Evolutionary conservation across 2,797 vertebrate species (phyloP).

Genomic region (Microctenopoma steveboyesi): DNA sequence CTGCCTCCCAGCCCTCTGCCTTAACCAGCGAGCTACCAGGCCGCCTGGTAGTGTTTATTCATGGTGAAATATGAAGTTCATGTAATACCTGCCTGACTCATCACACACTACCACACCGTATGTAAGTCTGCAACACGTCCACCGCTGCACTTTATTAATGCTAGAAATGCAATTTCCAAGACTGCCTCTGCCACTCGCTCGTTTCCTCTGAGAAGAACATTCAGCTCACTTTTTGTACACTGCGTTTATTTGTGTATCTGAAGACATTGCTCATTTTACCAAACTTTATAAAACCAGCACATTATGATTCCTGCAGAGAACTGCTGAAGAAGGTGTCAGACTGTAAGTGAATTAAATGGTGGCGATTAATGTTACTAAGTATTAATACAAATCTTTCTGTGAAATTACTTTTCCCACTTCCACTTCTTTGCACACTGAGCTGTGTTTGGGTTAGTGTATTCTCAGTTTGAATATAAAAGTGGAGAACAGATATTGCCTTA

Average conservation of each 20-base stretch:
- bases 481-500: neutral
- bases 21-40: no score
- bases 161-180: slow-evolving; percentile 8
- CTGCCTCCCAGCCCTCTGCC: no score
- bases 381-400: slow-evolving; percentile 43
- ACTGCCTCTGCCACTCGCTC: slow-evolving; percentile 13
- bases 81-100: slow-evolving; percentile 1
- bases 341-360: slow-evolving; percentile 54
- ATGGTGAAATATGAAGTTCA: neutral
- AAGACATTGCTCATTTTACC: slow-evolving; percentile 44
- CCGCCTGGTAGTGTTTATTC: neutral
- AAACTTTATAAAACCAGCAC: slow-evolving; percentile 41
- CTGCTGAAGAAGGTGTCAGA: slow-evolving; percentile 42
- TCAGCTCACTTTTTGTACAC: slow-evolving; percentile 12
- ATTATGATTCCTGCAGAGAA: slow-evolving; percentile 56
- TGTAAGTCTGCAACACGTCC: neutral
- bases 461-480: neutral
- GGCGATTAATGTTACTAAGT: slow-evolving; percentile 49
- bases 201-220: slow-evolving; percentile 29
- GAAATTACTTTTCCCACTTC: slow-evolving; percentile 43
- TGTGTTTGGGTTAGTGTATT: slow-evolving; percentile 19
- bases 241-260: slow-evolving; percentile 41
- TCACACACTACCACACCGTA: slow-evolving; percentile 17
- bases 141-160: neutral
- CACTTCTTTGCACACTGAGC: slow-evolving; percentile 31